Base-by-base conservation (phyloP, 2,797 vertebrate genomes). In the Xiphorhynchus erythropygius region DNA sequence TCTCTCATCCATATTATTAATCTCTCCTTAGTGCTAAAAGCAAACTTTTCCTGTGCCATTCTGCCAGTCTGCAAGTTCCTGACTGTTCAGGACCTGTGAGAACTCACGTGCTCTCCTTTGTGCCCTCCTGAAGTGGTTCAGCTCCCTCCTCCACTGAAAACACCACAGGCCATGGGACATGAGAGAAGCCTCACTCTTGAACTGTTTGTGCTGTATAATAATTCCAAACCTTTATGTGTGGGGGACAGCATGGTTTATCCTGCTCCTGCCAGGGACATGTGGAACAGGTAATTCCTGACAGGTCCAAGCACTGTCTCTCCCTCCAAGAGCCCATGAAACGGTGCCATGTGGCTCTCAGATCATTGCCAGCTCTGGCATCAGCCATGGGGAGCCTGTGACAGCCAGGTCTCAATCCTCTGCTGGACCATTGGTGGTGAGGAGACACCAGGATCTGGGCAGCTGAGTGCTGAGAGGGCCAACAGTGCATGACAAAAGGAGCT, bases 141-240 rank as follows among this genome's bases (percentile, higher is more conserved):
- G 9, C 53, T 59, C 25, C n/a, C 21, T 80, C 50, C 30, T 46
- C 21, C 35, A 44, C 13, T 6, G 35, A 37, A 64, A 46, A 18
- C 44, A 71, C n/a, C 4, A 1, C 0, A 1, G 76, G 47, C 37
- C 52, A 50, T 5, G 3, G n/a, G 46, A 47, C 28, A 19, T 2
- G 4, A 81, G 44, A 84, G 44, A 41, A 63, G 23, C 50, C 46
- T 69, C 4, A 2, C 7, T 55, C 79, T 65, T 71, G 35, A 49
- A 25, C n/a, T 28, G 9, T 17, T 79, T 41, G 18, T 37, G 9
- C 16, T 28, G n/a, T 57, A 23, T 10, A 53, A 77, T 64, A 64
- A 77, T 28, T 13, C 27, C 23, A 44, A 50, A 1, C 5, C 25
- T 8, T n/a, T 13, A 27, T 0, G 10, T 47, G 21, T 27, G 53